Conservation (phyloP, 2,888 invertebrate genomes). For the Pseudoips prasinana region DNA sequence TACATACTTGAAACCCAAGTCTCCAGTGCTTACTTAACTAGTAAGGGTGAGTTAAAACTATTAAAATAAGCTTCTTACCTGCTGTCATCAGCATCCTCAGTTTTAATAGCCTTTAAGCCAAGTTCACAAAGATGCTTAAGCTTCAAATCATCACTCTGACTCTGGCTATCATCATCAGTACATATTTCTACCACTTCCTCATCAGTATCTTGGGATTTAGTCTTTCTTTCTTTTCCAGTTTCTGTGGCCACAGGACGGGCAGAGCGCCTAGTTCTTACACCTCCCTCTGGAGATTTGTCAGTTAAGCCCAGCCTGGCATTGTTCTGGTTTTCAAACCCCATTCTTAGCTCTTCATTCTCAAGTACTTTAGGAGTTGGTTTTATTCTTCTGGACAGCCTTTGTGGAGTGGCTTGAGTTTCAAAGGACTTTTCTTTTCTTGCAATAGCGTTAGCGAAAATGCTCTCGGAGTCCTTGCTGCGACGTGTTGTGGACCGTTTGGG, state of each 20-base stretch:
- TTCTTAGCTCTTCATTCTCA: constrained; percentile 83
- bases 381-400: constrained; percentile 75
- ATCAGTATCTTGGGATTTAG: constrained; percentile 23
- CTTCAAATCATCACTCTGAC: constrained; percentile 78
- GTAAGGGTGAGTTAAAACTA: too few species aligned
- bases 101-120: constrained; percentile 69
- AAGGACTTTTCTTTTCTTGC: constrained; percentile 88
- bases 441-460: constrained; percentile 86
- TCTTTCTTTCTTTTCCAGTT: constrained; percentile 30
- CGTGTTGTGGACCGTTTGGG: constrained; percentile 85
- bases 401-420: constrained; percentile 57
- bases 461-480: constrained; percentile 84
- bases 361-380: constrained; percentile 86
- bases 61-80: too few species aligned
- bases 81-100: constrained; percentile 54
- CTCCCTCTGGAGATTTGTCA: constrained; percentile 61
- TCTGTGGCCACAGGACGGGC: constrained; percentile 34
- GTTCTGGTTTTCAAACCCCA: constrained; percentile 81
- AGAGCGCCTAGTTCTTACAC: constrained; percentile 61
- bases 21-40: too few species aligned
- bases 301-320: constrained; percentile 74
- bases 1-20: too few species aligned
- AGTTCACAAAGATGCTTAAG: constrained; percentile 80
- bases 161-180: constrained; percentile 42
- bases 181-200: constrained; percentile 37